Evolutionary conservation across 1,140 invertebrate genomes (phyloP).

Genomic region (Formica exsecta): DNA sequence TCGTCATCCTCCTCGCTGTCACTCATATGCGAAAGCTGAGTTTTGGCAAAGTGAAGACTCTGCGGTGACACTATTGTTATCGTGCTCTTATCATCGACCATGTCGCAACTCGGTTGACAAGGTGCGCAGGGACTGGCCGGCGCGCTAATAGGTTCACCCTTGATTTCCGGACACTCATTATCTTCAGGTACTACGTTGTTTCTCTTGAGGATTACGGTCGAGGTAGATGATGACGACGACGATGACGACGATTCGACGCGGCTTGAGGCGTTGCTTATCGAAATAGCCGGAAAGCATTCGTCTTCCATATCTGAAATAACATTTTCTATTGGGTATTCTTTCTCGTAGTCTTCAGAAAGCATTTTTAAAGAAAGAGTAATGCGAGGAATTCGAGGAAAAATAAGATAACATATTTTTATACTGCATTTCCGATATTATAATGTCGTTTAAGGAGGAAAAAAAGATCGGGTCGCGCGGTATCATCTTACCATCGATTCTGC

Average conservation of each 20-base stretch:
- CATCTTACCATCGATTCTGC: constrained; percentile 80
- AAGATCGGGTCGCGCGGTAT: neutral
- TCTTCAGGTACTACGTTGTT: constrained; percentile 71
- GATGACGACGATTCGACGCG: constrained; percentile 79
- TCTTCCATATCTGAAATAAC: constrained; percentile 92
- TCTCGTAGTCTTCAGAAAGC: neutral
- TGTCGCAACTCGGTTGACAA: constrained; percentile 82
- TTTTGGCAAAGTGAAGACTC: constrained; percentile 76
- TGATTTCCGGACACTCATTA: constrained; percentile 85
- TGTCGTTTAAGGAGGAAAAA: too few relatives aligned
- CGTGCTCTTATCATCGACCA: constrained; percentile 77
- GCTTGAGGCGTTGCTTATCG: constrained; percentile 88
- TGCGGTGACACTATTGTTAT: constrained; percentile 82
- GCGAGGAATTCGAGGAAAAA: neutral
- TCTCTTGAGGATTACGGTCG: constrained; percentile 61
- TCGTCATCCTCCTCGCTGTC: constrained; percentile 85
- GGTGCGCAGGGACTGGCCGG: constrained; percentile 89
- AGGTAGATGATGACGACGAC: constrained; percentile 74
- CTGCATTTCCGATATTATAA: neutral
- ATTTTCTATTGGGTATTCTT: neutral
- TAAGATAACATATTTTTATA: neutral
- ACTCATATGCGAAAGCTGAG: constrained; percentile 75
- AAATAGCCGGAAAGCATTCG: constrained; percentile 92
- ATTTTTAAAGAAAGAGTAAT: neutral
- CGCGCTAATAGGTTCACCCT: constrained; percentile 90